Percentiles rank a stretch among this genome's conserved stretches.
These are phyloP conservation scores for Molanna angustata DNA, from an alignment of 2,888 invertebrate genomes.

Conservation along the genomic window DNA sequence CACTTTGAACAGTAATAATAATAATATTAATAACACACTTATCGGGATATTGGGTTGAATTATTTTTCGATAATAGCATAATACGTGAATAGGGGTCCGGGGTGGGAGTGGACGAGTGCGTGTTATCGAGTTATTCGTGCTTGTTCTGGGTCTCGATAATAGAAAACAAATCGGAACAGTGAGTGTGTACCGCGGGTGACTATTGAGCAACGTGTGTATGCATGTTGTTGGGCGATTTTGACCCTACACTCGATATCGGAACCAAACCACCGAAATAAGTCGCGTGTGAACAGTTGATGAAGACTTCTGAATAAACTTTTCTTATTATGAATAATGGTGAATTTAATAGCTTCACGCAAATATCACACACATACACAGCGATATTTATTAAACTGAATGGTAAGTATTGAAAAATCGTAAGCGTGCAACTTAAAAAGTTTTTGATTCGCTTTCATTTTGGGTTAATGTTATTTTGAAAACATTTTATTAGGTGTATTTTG, in stretches of 20 bases:
- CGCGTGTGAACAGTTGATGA: slow-evolving; percentile 14
- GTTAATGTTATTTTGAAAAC: not conserved
- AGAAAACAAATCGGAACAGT: slow-evolving; percentile 19
- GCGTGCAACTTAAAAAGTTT: not conserved
- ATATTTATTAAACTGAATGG: no score
- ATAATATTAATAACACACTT: slow-evolving; percentile 2
- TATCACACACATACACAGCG: not conserved
- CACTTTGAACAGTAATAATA: not conserved
- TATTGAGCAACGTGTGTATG: no score
- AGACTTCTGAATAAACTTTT: slow-evolving; percentile 15
- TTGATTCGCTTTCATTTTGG: not conserved
- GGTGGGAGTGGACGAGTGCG: slow-evolving; percentile 7
- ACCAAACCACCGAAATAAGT: slow-evolving; percentile 7
- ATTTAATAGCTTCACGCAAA: slow-evolving; percentile 1
- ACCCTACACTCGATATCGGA: slow-evolving; percentile 1
- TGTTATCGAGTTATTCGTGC: slow-evolving; percentile 10
- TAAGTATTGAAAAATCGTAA: slow-evolving; percentile 4
- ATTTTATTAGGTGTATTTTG: not conserved
- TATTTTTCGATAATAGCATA: no score
- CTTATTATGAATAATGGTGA: slow-evolving; percentile 12
- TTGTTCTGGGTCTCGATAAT: slow-evolving; percentile 9
- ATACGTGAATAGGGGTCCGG: not conserved
- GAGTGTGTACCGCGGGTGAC: slow-evolving; percentile 10
- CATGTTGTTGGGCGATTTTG: slow-evolving; percentile 11
- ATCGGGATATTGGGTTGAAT: slow-evolving; percentile 5